Percentiles rank a stretch among this genome's conserved stretches.
Conservation (phyloP, 2,888 invertebrate species). For the Habroteleia sp. region DNA sequence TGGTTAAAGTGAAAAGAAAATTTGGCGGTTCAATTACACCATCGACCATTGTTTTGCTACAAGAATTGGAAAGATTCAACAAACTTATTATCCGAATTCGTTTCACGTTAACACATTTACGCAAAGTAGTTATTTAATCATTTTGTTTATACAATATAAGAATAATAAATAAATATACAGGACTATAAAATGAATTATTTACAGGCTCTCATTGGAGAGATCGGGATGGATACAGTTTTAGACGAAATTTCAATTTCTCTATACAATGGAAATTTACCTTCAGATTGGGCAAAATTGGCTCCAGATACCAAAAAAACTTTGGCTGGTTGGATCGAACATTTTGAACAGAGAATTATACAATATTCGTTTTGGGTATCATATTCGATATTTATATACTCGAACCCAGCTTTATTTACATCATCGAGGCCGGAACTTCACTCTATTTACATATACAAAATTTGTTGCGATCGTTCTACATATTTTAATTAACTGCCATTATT, state of each 20-base stretch:
- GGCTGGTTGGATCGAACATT: slow-evolving; percentile 95
- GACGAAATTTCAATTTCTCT: slow-evolving; percentile 92
- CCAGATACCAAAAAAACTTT: slow-evolving; percentile 93
- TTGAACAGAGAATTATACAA: slow-evolving; percentile 86
- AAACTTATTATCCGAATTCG: slow-evolving; percentile 87
- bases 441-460: too few relatives aligned
- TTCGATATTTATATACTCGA: too few relatives aligned
- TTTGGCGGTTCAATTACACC: slow-evolving; percentile 91
- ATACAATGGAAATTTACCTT: slow-evolving; percentile 92
- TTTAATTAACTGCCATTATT: too few relatives aligned
- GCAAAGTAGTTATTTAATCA: slow-evolving; percentile 81
- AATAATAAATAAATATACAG: too few relatives aligned
- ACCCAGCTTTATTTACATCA: too few relatives aligned
- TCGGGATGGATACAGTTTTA: slow-evolving; percentile 93
- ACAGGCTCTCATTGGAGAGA: slow-evolving; percentile 42
- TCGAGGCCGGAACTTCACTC: too few relatives aligned
- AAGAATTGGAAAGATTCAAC: slow-evolving; percentile 95
- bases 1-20: slow-evolving; percentile 89
- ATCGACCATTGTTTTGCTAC: slow-evolving; percentile 91
- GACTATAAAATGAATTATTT: too few relatives aligned
- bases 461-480: too few relatives aligned
- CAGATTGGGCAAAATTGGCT: slow-evolving; percentile 89
- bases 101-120: slow-evolving; percentile 86
- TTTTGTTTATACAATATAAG: too few relatives aligned
- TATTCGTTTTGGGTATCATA: slow-evolving; percentile 90